Percentiles rank a stretch among this genome's conserved stretches.
Evolutionary conservation across 2,113 vertebrate genomes (phyloP).

Genomic region (Delphinus delphis): DNA sequence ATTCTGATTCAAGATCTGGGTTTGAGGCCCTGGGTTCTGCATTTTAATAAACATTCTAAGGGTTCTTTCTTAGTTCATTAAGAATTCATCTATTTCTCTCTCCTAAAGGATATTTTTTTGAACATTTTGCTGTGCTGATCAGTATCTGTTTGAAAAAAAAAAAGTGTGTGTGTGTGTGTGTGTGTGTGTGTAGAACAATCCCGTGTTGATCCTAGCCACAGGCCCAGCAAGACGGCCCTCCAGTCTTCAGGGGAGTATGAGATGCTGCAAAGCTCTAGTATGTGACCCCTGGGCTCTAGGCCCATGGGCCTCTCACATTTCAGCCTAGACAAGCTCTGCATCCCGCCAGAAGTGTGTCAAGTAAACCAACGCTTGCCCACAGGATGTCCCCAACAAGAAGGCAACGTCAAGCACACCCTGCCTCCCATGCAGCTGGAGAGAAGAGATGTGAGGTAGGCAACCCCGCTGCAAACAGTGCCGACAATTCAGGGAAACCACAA

Average conservation of each 20-base stretch:
- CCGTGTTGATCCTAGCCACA: background rate
- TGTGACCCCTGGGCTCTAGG: slow-evolving; percentile 28
- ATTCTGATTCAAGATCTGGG: background rate
- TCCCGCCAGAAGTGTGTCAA: slow-evolving; percentile 43
- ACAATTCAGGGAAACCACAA: background rate
- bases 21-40: background rate
- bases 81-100: background rate
- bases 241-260: background rate
- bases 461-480: background rate
- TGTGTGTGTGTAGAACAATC: background rate
- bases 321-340: slow-evolving; percentile 47
- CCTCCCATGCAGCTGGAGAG: slow-evolving; percentile 11
- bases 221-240: background rate
- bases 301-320: slow-evolving; percentile 63
- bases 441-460: background rate
- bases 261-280: background rate
- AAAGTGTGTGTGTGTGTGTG: too few relatives aligned
- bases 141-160: background rate
- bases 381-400: slow-evolving; percentile 52
- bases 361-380: slow-evolving; percentile 43
- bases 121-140: slow-evolving; percentile 1
- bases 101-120: background rate
- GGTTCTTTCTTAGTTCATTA: background rate
- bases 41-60: background rate
- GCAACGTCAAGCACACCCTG: background rate